These are phyloP conservation scores for Anolis apletophallus DNA, from an alignment of 2,797 vertebrate genomes.

Conservation along the genomic window DNA sequence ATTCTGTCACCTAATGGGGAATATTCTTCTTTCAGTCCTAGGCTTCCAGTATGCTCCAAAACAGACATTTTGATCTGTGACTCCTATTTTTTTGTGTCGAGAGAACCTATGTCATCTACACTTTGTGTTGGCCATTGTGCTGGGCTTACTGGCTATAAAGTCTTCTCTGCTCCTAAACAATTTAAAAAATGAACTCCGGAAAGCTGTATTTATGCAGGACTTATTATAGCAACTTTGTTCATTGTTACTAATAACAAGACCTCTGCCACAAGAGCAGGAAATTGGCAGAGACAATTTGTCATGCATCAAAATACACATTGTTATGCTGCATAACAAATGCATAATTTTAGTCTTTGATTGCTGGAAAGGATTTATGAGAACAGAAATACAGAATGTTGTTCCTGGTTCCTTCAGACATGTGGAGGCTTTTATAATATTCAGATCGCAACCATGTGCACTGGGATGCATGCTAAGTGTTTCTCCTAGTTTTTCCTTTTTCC, in stretches of 20 bases:
- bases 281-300: slow-evolving; percentile 42
- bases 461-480: slow-evolving; percentile 61
- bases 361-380: slow-evolving; percentile 47
- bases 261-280: slow-evolving; percentile 46
- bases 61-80: not conserved
- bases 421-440: slow-evolving; percentile 61
- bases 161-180: not conserved
- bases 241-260: slow-evolving; percentile 53
- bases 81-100: not conserved
- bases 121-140: not conserved
- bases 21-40: not conserved
- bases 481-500: slow-evolving; percentile 24
- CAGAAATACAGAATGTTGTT: slow-evolving; percentile 58
- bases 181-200: slow-evolving; percentile 19
- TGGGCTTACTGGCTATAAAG: not conserved
- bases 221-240: slow-evolving; percentile 28
- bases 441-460: slow-evolving; percentile 17
- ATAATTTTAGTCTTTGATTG: slow-evolving; percentile 50
- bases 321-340: slow-evolving; percentile 17
- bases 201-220: slow-evolving; percentile 30
- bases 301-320: slow-evolving; percentile 55
- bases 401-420: slow-evolving; percentile 46
- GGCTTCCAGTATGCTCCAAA: not conserved
- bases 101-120: not conserved
- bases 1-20: not conserved